Conservation (phyloP, 2,888 invertebrate species). For the Macropis europaea region DNA sequence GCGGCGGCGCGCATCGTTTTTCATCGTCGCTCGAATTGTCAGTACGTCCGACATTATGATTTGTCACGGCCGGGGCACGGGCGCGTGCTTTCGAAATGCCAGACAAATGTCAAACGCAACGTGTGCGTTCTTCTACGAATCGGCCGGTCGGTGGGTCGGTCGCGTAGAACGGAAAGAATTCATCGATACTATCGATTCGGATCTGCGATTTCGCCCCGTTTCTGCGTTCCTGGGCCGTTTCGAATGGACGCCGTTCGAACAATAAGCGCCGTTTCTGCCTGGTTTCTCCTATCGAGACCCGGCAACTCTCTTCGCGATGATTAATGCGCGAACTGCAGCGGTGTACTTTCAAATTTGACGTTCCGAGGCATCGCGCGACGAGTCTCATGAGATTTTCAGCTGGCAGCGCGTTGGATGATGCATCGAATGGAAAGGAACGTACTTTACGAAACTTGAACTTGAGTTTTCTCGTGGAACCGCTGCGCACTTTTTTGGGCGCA, state of each 20-base stretch:
- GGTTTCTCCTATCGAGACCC: not conserved
- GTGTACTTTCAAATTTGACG: constrained; percentile 20
- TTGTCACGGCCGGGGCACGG: constrained; percentile 39
- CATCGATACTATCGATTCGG: constrained; percentile 14
- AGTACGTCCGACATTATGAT: constrained; percentile 41
- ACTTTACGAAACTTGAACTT: too few species aligned
- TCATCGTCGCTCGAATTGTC: constrained; percentile 43
- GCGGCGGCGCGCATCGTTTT: constrained; percentile 27
- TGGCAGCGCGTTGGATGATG: too few species aligned
- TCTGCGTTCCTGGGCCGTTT: not conserved
- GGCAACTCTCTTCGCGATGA: not conserved
- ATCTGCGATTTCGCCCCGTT: constrained; percentile 1
- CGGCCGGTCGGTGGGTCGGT: too few species aligned
- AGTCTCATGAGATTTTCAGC: not conserved
- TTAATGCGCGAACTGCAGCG: not conserved
- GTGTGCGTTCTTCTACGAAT: constrained; percentile 22
- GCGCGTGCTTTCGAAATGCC: constrained; percentile 54
- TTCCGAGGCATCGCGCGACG: not conserved
- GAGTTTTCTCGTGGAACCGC: too few species aligned
- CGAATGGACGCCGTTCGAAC: not conserved
- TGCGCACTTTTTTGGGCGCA: too few species aligned
- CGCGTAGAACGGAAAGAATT: constrained; percentile 16
- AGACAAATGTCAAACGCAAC: constrained; percentile 59
- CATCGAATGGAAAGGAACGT: too few species aligned
- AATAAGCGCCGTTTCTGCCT: not conserved